These are phyloP conservation scores for Strix uralensis DNA, from an alignment of 2,113 vertebrate genomes.

Conservation along the genomic window DNA sequence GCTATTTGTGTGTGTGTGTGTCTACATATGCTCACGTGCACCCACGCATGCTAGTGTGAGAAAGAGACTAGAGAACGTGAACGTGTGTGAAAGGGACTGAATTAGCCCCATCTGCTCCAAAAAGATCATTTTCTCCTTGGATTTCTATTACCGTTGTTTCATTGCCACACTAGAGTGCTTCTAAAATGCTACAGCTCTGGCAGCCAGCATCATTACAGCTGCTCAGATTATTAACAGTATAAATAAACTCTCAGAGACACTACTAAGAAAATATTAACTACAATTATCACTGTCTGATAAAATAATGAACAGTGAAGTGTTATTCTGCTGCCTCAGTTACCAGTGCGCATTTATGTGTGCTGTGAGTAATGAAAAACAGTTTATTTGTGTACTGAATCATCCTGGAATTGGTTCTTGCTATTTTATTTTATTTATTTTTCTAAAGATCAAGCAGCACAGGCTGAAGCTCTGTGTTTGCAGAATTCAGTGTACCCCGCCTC, in stretches of 20 bases:
- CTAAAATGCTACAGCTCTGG: slow-evolving; percentile 38
- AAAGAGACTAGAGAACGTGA: slow-evolving; percentile 9
- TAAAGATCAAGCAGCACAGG: slow-evolving; percentile 11
- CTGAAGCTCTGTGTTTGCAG: neutral
- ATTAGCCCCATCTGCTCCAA: neutral
- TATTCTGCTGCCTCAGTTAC: slow-evolving; percentile 43
- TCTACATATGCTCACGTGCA: slow-evolving; percentile 42
- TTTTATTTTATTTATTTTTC: slow-evolving; percentile 20
- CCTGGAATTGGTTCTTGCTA: slow-evolving; percentile 5
- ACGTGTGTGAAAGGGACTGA: neutral
- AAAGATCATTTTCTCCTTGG: neutral
- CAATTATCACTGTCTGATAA: slow-evolving; percentile 61
- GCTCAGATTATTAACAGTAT: slow-evolving; percentile 57
- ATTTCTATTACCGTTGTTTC: neutral
- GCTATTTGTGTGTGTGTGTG: neutral
- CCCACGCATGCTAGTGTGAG: slow-evolving; percentile 17
- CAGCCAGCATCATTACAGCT: slow-evolving; percentile 31
- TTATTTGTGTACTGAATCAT: slow-evolving; percentile 26
- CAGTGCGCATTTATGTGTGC: neutral
- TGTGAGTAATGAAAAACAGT: slow-evolving; percentile 12
- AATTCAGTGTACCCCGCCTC: neutral
- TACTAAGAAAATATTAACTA: slow-evolving; percentile 56
- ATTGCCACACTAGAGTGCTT: slow-evolving; percentile 22
- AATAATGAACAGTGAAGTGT: slow-evolving; percentile 44
- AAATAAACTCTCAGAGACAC: slow-evolving; percentile 65